Evolutionary conservation across 1,140 invertebrate genomes (phyloP).

Genomic region (Hesperophylax magnus): DNA sequence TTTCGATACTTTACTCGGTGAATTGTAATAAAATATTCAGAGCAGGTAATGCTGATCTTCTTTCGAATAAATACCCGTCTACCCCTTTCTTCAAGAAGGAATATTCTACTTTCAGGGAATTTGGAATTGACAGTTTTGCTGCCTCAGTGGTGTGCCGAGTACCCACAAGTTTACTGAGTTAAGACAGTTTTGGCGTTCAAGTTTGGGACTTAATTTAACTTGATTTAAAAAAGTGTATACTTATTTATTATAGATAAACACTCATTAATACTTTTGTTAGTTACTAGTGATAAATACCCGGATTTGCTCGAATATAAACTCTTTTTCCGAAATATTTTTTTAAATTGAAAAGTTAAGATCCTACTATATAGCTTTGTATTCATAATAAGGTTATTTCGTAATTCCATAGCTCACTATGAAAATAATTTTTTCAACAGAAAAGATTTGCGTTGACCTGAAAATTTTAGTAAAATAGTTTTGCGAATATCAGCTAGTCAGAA

Average conservation of each 20-base stretch:
- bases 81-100: conserved; percentile 2
- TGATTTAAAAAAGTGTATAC: too few species aligned
- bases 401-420: too few species aligned
- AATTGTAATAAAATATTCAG: conserved; percentile 6
- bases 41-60: conserved; percentile 1
- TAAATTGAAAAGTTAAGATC: too few species aligned
- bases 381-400: too few species aligned
- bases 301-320: background rate
- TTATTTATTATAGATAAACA: background rate
- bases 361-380: too few species aligned
- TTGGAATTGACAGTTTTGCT: conserved; percentile 5
- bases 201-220: background rate
- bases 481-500: too few species aligned
- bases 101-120: conserved; percentile 14
- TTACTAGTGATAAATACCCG: background rate
- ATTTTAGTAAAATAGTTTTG: too few species aligned
- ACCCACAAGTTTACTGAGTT: background rate
- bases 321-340: too few species aligned
- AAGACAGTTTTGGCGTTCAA: background rate
- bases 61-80: background rate
- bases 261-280: too few species aligned
- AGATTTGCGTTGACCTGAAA: too few species aligned
- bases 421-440: too few species aligned
- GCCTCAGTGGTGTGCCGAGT: background rate
- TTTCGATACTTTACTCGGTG: too few species aligned